Evolutionary conservation across 2,113 vertebrate species (phyloP).

Genomic region (Bettongia penicillata): DNA sequence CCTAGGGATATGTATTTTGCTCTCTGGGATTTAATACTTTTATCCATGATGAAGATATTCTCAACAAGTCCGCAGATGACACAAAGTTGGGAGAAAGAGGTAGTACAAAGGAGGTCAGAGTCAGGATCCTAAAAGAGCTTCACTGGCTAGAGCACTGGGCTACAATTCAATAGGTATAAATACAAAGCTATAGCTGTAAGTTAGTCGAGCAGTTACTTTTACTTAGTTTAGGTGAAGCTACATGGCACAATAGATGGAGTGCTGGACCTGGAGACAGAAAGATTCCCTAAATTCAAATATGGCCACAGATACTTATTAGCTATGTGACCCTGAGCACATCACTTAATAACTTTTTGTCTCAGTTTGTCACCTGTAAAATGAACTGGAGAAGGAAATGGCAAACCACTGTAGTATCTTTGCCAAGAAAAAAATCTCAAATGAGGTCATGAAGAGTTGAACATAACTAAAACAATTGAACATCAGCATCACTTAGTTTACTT

Average conservation of each 20-base stretch:
- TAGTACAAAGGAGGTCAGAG: background rate
- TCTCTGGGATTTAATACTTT: background rate
- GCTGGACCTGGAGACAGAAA: no score
- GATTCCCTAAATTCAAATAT: no score
- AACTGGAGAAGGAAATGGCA: background rate
- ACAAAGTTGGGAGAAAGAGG: background rate
- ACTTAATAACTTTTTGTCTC: no score
- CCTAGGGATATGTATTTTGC: background rate
- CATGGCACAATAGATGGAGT: background rate
- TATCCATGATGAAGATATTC: background rate
- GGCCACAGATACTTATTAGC: no score
- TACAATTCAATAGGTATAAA: background rate
- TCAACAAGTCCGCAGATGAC: background rate
- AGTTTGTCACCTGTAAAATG: no score
- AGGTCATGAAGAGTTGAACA: no score
- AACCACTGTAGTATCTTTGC: background rate
- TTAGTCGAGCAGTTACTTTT: background rate
- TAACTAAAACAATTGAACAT: no score
- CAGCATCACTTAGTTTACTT: background rate
- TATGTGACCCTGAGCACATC: no score
- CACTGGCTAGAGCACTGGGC: background rate
- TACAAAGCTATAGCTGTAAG: background rate
- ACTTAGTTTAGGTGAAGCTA: background rate
- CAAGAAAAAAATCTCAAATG: background rate
- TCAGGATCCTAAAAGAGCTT: background rate